These are phyloP conservation scores for Antheraea mylitta DNA, from an alignment of 1,140 invertebrate genomes.

Conservation along the genomic window DNA sequence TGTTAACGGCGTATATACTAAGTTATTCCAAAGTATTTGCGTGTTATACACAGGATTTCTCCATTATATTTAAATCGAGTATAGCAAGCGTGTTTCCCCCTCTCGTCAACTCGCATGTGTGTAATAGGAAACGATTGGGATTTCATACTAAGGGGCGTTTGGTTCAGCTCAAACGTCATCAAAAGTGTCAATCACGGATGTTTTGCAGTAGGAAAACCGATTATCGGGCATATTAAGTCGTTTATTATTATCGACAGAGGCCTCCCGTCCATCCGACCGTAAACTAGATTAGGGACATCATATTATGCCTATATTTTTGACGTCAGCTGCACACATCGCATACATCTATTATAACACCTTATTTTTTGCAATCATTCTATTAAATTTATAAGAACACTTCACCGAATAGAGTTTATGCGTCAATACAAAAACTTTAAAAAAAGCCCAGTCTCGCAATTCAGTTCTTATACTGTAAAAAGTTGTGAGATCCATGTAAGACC, in stretches of 20 bases:
- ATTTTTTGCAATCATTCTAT: not conserved
- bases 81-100: constrained; percentile 17
- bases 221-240: constrained; percentile 76
- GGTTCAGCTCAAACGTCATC: constrained; percentile 62
- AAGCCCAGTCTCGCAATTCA: too few species aligned
- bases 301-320: constrained; percentile 71
- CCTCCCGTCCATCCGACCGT: constrained; percentile 58
- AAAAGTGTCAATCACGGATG: constrained; percentile 75
- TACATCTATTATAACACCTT: constrained; percentile 42
- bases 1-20: not conserved
- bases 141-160: constrained; percentile 39
- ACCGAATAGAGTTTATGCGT: not conserved
- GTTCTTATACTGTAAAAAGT: too few species aligned
- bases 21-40: not conserved
- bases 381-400: not conserved
- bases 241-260: constrained; percentile 74
- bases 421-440: too few species aligned
- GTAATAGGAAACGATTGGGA: constrained; percentile 47
- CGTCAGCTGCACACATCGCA: constrained; percentile 73
- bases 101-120: constrained; percentile 12
- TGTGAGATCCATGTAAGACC: too few species aligned
- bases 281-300: constrained; percentile 76
- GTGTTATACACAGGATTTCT: not conserved
- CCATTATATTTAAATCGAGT: not conserved
- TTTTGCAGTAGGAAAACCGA: constrained; percentile 76